Conservation (phyloP, 92 coral and sea anemone genomes). For the Isaurus tuberculatus region DNA sequence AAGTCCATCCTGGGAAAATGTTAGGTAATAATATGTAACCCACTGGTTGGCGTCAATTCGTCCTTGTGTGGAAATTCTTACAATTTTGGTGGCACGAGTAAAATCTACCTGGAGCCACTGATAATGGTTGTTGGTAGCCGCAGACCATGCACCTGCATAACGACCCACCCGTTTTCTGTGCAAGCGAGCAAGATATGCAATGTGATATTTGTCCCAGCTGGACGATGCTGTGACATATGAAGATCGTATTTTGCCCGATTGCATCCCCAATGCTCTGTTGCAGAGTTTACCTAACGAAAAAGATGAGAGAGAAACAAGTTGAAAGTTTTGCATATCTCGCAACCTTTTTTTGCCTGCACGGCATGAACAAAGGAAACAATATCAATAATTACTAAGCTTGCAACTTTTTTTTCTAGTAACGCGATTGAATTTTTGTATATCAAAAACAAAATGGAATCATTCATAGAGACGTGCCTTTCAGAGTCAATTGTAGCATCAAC, state of each 20-base stretch:
- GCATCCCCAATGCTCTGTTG: slow-evolving; percentile 68
- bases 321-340: no score
- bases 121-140: slow-evolving; percentile 60
- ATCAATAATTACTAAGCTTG: neutral
- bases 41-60: slow-evolving; percentile 64
- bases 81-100: slow-evolving; percentile 52
- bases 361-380: neutral
- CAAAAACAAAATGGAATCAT: no score
- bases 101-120: slow-evolving; percentile 69
- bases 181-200: slow-evolving; percentile 69
- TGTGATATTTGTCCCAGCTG: slow-evolving; percentile 44
- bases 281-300: slow-evolving; percentile 56
- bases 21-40: slow-evolving; percentile 62
- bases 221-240: slow-evolving; percentile 61
- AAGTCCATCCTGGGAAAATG: slow-evolving; percentile 60
- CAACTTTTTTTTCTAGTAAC: no score
- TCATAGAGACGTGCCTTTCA: no score
- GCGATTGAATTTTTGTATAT: no score
- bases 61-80: slow-evolving; percentile 66
- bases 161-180: slow-evolving; percentile 46
- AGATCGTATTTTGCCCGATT: slow-evolving; percentile 58
- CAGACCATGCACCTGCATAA: slow-evolving; percentile 69
- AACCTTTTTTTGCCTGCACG: no score
- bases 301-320: neutral
- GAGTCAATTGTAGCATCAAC: no score